Conservation (phyloP, 2,113 vertebrate genomes). For the Gobio gobio region DNA sequence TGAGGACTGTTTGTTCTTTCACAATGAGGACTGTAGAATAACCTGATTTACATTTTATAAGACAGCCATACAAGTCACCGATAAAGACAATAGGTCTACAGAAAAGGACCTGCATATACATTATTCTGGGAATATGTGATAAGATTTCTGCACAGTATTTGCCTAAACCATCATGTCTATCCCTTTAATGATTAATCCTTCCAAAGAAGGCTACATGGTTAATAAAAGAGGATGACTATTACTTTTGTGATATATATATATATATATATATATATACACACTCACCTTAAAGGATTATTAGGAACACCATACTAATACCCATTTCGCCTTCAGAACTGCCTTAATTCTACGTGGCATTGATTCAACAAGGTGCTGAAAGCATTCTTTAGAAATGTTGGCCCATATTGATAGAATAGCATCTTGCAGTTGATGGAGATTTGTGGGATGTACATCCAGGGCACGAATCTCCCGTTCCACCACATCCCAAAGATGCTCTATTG, state of each 20-base stretch:
- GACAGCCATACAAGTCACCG: not conserved
- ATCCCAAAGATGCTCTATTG: too few relatives aligned
- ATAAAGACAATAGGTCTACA: not conserved
- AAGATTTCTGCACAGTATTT: not conserved
- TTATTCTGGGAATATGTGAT: not conserved
- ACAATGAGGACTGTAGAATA: not conserved
- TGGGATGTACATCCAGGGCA: too few relatives aligned
- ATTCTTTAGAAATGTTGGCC: too few relatives aligned
- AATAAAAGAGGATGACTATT: not conserved
- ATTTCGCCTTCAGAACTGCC: too few relatives aligned
- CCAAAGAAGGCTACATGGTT: not conserved
- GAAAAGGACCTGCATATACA: not conserved
- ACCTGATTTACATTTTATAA: constrained; percentile 38
- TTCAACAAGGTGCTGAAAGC: too few relatives aligned
- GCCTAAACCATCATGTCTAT: not conserved
- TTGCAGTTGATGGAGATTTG: too few relatives aligned
- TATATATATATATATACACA: too few relatives aligned
- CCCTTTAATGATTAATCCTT: not conserved
- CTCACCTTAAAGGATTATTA: too few relatives aligned
- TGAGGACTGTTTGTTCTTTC: constrained; percentile 33
- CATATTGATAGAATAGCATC: too few relatives aligned
- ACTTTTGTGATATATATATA: not conserved
- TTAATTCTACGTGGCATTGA: too few relatives aligned
- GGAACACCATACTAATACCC: too few relatives aligned
- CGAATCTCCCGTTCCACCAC: too few relatives aligned